Conservation (phyloP, 1,140 invertebrate genomes). For the Streblospio benedicti region DNA sequence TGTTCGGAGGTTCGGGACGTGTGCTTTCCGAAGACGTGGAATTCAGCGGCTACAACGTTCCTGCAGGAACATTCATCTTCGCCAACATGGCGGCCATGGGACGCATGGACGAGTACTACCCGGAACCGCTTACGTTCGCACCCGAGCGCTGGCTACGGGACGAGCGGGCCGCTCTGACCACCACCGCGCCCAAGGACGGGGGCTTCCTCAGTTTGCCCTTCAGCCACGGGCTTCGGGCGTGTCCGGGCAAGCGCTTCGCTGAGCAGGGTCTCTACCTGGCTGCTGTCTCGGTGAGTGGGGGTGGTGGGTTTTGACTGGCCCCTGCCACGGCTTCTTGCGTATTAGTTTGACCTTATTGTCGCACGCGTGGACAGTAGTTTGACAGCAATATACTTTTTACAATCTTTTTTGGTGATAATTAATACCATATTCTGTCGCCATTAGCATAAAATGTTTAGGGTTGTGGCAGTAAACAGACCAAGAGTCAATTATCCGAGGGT, state of each 20-base stretch:
- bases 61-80: slow-evolving; percentile 46
- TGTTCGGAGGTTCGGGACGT: slow-evolving; percentile 31
- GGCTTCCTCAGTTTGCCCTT: slow-evolving; percentile 58
- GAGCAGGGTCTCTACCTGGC: slow-evolving; percentile 77
- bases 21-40: slow-evolving; percentile 30
- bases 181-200: background rate
- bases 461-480: no score
- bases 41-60: slow-evolving; percentile 42
- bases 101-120: slow-evolving; percentile 29
- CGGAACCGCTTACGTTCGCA: slow-evolving; percentile 31
- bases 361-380: no score
- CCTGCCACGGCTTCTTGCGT: no score
- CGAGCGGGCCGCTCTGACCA: slow-evolving; percentile 52
- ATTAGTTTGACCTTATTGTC: no score
- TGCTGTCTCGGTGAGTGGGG: slow-evolving; percentile 59
- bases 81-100: slow-evolving; percentile 28
- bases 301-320: slow-evolving; percentile 15
- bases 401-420: no score
- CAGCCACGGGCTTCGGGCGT: slow-evolving; percentile 76
- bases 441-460: no score
- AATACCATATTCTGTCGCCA: no score
- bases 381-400: no score
- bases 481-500: no score
- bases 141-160: slow-evolving; percentile 38
- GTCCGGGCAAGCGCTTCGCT: slow-evolving; percentile 76